A percentile compares a stretch with the other conserved stretches of the same genome.
Conservation (phyloP, 2,113 vertebrate species). For the Xiphophorus hellerii region DNA sequence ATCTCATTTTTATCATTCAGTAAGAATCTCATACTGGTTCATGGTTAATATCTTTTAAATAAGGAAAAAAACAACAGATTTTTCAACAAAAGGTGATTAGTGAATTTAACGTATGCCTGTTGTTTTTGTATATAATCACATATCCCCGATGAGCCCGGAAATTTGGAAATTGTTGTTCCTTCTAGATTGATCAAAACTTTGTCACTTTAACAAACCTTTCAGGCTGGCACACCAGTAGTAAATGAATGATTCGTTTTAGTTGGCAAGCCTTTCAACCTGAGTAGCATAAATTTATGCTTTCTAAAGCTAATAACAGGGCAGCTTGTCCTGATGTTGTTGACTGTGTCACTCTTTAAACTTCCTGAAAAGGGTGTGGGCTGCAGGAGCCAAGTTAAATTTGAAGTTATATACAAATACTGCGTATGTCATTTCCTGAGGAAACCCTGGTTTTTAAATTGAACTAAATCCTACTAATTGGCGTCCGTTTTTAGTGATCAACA, state of each 20-base stretch:
- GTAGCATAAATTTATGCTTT: background rate
- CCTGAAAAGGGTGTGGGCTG: background rate
- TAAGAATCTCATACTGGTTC: too few species aligned
- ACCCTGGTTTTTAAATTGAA: background rate
- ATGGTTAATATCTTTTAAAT: too few species aligned
- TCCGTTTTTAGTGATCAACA: too few species aligned
- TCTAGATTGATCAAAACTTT: background rate
- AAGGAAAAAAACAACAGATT: too few species aligned
- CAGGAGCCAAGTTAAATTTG: background rate
- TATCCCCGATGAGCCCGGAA: background rate
- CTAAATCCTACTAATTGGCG: too few species aligned
- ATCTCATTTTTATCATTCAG: too few species aligned
- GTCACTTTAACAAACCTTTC: background rate
- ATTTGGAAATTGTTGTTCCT: background rate
- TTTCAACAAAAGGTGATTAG: too few species aligned
- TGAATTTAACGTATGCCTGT: too few species aligned
- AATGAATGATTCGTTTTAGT: background rate
- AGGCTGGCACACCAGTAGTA: background rate
- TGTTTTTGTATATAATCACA: background rate
- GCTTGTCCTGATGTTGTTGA: background rate
- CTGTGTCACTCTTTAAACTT: background rate
- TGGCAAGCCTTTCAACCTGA: background rate
- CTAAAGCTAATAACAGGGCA: background rate
- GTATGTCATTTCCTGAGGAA: background rate
- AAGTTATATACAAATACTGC: background rate